These are phyloP conservation scores for Ctenopoma kingsleyae DNA, from an alignment of 2,797 vertebrate species.

Conservation along the genomic window DNA sequence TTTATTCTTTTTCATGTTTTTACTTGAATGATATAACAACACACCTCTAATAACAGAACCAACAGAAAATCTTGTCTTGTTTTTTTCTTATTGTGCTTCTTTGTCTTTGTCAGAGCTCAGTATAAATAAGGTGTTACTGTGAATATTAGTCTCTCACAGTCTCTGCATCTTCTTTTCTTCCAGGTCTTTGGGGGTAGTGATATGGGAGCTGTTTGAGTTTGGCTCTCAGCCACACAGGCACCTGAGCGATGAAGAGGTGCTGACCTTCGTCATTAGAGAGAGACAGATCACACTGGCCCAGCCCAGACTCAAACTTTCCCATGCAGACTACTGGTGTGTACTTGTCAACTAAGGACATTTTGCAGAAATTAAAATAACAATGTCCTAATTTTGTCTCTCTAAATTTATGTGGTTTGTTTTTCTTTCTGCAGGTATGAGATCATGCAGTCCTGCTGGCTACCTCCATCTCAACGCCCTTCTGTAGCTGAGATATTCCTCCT, in stretches of 20 bases:
- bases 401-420: constrained; percentile 12
- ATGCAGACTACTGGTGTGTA: constrained; percentile 92
- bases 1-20: background rate
- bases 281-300: constrained; percentile 93
- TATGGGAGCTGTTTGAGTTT: constrained; percentile 96
- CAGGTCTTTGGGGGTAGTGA: constrained; percentile 95
- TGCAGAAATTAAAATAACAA: constrained; percentile 3
- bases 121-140: constrained; percentile 23
- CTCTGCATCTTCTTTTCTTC: constrained; percentile 19
- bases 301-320: constrained; percentile 91
- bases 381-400: constrained; percentile 12
- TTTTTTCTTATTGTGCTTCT: constrained; percentile 9
- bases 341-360: constrained; percentile 7
- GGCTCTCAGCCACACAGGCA: constrained; percentile 94
- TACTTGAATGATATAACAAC: background rate
- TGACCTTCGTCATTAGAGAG: constrained; percentile 93
- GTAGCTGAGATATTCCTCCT: constrained; percentile 93
- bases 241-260: constrained; percentile 92
- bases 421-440: constrained; percentile 91
- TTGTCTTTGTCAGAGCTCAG: background rate
- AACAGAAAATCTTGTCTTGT: background rate
- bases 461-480: constrained; percentile 89
- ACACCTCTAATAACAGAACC: background rate
- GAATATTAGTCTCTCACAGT: constrained; percentile 17
- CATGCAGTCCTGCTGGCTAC: constrained; percentile 95